A percentile compares a stretch with the other conserved stretches of the same genome.
Conservation (phyloP, 2,797 vertebrate species). For the Pipistrellus nathusii region DNA sequence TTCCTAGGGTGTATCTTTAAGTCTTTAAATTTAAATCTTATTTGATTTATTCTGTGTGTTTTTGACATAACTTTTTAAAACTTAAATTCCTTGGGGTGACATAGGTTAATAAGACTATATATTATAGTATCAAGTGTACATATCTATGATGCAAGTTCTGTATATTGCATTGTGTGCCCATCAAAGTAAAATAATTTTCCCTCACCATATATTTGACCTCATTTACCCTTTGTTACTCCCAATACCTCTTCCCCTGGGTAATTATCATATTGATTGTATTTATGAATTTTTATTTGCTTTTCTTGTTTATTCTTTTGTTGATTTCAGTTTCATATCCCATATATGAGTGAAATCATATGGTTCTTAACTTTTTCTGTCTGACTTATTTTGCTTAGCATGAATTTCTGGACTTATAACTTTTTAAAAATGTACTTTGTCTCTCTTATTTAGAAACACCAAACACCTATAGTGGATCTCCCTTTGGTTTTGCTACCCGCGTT, state of each 20-base stretch:
- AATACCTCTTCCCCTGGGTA: background rate
- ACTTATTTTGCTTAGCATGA: background rate
- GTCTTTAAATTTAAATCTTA: background rate
- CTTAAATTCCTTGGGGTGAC: background rate
- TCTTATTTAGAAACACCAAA: background rate
- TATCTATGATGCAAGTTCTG: too few relatives aligned
- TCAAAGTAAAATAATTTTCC: background rate
- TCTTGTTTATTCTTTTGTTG: background rate
- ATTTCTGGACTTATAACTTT: background rate
- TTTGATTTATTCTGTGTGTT: conserved; percentile 18
- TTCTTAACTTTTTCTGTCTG: background rate
- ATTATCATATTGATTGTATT: background rate
- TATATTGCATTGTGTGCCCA: background rate
- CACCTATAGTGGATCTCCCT: background rate
- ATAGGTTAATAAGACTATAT: too few relatives aligned
- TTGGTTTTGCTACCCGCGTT: background rate
- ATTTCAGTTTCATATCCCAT: background rate
- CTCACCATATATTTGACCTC: background rate
- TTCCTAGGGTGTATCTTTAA: background rate
- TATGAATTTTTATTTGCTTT: background rate
- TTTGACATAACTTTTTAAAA: background rate
- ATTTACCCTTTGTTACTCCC: background rate
- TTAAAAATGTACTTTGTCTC: background rate
- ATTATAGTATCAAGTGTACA: too few relatives aligned
- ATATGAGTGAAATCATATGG: background rate